Base-by-base conservation (phyloP, 2,888 invertebrate genomes). In the Ormyrus pomaceus region DNA sequence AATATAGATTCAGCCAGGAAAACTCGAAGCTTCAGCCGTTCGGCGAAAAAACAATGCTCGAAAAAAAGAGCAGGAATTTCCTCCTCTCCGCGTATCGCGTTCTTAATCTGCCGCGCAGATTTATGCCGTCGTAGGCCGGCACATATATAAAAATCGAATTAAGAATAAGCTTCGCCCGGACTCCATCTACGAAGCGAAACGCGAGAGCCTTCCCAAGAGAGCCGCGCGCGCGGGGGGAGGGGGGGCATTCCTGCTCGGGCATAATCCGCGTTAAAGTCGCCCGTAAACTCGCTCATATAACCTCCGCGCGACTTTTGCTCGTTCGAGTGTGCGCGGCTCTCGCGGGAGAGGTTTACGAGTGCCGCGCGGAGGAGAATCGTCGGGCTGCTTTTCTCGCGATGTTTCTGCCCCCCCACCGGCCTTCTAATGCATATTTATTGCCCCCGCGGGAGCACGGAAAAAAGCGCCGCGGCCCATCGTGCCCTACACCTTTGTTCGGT, bases 361-460 rank as follows among this genome's bases (percentile, higher is more conserved):
- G 51, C 10, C 34, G 34, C 34, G 4, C 34, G 34, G 34, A 4
- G 34, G 34, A 34, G 34, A 34, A 34, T 34, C 34, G 34, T 34
- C 1, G 8, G 66, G 6, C 50, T 7, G 34, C 61, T 58, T 6
- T 64, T 73, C 72, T 51, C 64, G 72, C 64, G 46, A 59, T 59
- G 51, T 19, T 77, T 72, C 72, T 66, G 58, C 53, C 13, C 53
- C 13, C 72, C 56, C 34, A 2, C 34, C 34, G 2, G 46, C n/a
- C 53, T 56, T 65, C 74, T 74, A 74, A 65, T 74, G 51, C 66
- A 74, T 74, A 74, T 74, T 66, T 66, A 74, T 70, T 61, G 53
- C 19, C 34, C 13, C 51, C 7, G 48, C 58, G n/a, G 34, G 34
- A 34, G 34, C 34, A 34, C 4, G 34, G 34, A 34, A 34, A 34